Evolutionary conservation across 2,888 invertebrate genomes (phyloP).

Genomic region (Meteorus cinctellus): DNA sequence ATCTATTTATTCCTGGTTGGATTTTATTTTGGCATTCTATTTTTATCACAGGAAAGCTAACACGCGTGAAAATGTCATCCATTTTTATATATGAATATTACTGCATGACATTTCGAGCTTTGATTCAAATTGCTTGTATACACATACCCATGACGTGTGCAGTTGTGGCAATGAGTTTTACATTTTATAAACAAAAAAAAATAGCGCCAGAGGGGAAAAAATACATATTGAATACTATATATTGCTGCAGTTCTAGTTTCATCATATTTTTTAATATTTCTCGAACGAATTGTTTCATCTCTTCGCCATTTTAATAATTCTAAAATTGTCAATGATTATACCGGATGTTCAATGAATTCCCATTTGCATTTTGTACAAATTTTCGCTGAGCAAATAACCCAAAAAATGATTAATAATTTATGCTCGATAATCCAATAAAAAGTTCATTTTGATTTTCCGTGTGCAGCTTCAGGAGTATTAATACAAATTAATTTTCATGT

Average conservation of each 20-base stretch:
- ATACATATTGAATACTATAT: conserved; percentile 6
- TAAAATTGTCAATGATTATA: too few species aligned
- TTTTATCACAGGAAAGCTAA: conserved; percentile 1
- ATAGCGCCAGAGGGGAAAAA: background rate
- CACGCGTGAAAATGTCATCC: conserved; percentile 30
- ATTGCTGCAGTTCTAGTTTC: background rate
- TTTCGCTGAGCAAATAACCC: too few species aligned
- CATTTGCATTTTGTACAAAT: too few species aligned
- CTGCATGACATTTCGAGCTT: conserved; percentile 35
- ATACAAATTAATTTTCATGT: too few species aligned
- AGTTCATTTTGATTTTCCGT: too few species aligned
- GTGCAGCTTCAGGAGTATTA: too few species aligned
- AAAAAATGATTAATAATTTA: too few species aligned
- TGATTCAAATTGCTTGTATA: conserved; percentile 49
- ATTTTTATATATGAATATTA: conserved; percentile 1
- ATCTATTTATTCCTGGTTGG: conserved; percentile 32
- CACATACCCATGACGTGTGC: conserved; percentile 6
- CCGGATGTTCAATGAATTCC: too few species aligned
- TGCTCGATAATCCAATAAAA: too few species aligned
- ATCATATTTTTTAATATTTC: background rate
- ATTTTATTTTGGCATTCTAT: conserved; percentile 26
- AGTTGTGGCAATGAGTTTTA: background rate
- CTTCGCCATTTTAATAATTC: background rate
- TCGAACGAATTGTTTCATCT: background rate
- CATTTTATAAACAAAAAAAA: background rate